Conservation (phyloP, 2,888 invertebrate species). For the Drosophila robusta region DNA sequence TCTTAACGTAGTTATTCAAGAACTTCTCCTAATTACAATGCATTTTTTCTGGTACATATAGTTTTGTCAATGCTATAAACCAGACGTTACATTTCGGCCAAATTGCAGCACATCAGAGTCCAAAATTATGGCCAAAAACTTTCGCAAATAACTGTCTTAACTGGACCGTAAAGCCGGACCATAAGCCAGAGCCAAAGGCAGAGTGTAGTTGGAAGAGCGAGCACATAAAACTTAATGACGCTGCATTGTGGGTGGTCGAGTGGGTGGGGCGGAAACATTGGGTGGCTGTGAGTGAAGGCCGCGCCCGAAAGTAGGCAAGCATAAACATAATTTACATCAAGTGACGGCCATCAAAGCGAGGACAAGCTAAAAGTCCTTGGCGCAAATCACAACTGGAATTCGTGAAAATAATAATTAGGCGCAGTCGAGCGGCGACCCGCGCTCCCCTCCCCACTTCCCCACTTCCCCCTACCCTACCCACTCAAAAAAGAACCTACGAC, state of each 20-base stretch:
- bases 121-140: constrained; percentile 39
- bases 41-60: constrained; percentile 12
- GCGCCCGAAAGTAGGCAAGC: constrained; percentile 46
- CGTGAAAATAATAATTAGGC: constrained; percentile 77
- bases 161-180: constrained; percentile 41
- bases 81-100: constrained; percentile 9
- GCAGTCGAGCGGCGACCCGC: constrained; percentile 19
- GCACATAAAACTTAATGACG: constrained; percentile 64
- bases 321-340: constrained; percentile 75
- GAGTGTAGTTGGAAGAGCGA: constrained; percentile 14
- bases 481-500: constrained; percentile 21
- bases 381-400: constrained; percentile 62
- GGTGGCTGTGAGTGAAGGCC: constrained; percentile 5
- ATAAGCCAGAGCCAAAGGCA: constrained; percentile 21
- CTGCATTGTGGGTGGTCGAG: constrained; percentile 36
- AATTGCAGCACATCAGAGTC: constrained; percentile 34
- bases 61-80: constrained; percentile 13
- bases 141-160: constrained; percentile 45
- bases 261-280: background rate
- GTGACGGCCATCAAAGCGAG: constrained; percentile 47
- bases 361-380: constrained; percentile 48
- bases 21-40: background rate
- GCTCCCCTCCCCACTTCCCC: background rate
- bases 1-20: background rate
- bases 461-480: background rate